Conservation (phyloP, 2,113 vertebrate species). For the Indri indri region DNA sequence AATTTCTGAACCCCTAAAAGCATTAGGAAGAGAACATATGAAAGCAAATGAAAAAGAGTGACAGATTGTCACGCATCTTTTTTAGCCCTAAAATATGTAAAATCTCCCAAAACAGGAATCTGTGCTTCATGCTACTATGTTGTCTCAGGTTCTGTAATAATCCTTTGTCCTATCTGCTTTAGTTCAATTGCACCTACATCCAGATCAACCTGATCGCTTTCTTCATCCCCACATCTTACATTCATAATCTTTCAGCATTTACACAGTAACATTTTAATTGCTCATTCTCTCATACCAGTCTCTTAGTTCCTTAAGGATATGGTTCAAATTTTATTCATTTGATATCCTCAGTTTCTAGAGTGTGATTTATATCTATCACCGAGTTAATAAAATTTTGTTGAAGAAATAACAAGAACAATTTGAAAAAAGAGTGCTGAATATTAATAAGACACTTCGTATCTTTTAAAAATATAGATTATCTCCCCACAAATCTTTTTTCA, state of each 20-base stretch:
- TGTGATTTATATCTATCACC: background rate
- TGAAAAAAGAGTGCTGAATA: background rate
- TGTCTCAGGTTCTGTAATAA: background rate
- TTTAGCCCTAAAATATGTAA: background rate
- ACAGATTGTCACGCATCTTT: background rate
- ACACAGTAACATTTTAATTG: background rate
- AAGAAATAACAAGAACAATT: background rate
- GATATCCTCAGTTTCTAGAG: background rate
- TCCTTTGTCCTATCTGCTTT: background rate
- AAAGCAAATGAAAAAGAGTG: slow-evolving; percentile 41
- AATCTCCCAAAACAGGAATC: background rate
- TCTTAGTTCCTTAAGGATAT: background rate
- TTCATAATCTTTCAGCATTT: background rate
- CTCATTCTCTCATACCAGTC: background rate
- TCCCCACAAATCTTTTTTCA: background rate
- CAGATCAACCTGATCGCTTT: background rate
- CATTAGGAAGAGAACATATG: background rate
- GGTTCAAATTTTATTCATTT: background rate
- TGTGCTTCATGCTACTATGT: background rate
- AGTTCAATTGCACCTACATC: rapidly evolving
- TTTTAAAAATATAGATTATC: slow-evolving; percentile 25
- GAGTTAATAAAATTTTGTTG: background rate
- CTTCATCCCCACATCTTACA: rapidly evolving
- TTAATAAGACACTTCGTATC: background rate
- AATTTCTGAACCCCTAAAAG: slow-evolving; percentile 3